Evolutionary conservation across 2,888 invertebrate species (phyloP).

Genomic region (Ophonus ardosiacus): DNA sequence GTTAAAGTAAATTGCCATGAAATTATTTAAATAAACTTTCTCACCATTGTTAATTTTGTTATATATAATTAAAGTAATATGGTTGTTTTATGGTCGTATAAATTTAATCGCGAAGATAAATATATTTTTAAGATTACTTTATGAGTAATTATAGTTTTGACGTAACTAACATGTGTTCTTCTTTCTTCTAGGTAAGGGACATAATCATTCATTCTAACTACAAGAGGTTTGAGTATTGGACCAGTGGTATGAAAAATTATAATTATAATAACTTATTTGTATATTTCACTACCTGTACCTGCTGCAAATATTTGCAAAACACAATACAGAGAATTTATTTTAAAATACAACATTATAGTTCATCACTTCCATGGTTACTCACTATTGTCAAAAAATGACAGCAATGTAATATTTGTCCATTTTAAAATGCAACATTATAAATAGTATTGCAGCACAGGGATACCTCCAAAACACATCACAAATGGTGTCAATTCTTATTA

Average conservation of each 20-base stretch:
- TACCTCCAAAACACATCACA: no score
- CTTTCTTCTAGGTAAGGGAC: neutral
- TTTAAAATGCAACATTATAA: no score
- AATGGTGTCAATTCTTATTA: no score
- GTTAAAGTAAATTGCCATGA: constrained; percentile 1
- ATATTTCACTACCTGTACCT: no score
- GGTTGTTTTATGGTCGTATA: constrained; percentile 19
- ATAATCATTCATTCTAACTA: neutral
- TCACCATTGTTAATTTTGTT: constrained; percentile 42
- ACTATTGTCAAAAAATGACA: no score
- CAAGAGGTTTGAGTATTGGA: neutral
- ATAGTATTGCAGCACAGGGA: no score
- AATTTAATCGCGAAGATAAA: constrained; percentile 10
- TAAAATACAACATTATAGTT: no score
- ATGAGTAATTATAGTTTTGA: neutral
- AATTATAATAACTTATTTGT: neutral
- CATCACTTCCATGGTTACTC: no score
- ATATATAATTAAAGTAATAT: constrained; percentile 22
- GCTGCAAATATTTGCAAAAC: no score
- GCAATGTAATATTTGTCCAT: no score
- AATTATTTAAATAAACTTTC: constrained; percentile 25
- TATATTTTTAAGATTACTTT: constrained; percentile 8
- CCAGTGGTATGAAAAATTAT: neutral
- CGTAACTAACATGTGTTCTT: neutral
- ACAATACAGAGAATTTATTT: no score